These are phyloP conservation scores for Syngnathus typhle DNA, from an alignment of 2,113 vertebrate species.

Conservation along the genomic window DNA sequence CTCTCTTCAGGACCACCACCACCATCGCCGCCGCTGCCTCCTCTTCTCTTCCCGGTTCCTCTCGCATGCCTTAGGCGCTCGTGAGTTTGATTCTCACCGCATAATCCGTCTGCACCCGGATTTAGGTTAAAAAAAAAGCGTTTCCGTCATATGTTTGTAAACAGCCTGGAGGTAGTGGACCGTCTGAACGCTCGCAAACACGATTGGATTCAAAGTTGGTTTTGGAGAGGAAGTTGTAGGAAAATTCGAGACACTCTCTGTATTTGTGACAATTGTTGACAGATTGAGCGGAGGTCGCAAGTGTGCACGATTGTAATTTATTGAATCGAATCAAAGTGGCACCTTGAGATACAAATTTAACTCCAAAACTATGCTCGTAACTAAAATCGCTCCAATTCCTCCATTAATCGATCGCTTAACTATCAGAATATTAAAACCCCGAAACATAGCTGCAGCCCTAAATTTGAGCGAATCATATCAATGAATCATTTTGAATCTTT, in stretches of 20 bases:
- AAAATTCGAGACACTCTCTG: neutral
- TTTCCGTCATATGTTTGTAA: slow-evolving; percentile 18
- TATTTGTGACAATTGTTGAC: neutral
- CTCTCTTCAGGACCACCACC: slow-evolving; percentile 7
- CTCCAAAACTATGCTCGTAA: neutral
- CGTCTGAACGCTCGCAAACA: neutral
- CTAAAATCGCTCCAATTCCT: neutral
- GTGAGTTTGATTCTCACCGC: slow-evolving; percentile 33
- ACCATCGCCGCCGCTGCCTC: neutral
- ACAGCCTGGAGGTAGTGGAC: neutral
- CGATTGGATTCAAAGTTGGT: neutral
- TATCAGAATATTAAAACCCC: too few relatives aligned
- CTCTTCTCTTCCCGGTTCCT: neutral
- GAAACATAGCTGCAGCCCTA: too few relatives aligned
- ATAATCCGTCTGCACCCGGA: slow-evolving; percentile 34
- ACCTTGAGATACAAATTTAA: neutral
- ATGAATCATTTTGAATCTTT: too few relatives aligned
- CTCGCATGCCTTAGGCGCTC: slow-evolving; percentile 25
- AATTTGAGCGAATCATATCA: too few relatives aligned
- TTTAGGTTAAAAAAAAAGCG: slow-evolving; percentile 27
- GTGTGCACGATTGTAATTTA: neutral
- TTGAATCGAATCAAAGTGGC: neutral
- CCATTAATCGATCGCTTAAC: too few relatives aligned
- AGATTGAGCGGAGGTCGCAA: too few relatives aligned
- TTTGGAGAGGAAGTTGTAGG: neutral